phyloP scores from a whole-genome alignment of 2,888 invertebrate species.

The Patella pellucida region DNA sequence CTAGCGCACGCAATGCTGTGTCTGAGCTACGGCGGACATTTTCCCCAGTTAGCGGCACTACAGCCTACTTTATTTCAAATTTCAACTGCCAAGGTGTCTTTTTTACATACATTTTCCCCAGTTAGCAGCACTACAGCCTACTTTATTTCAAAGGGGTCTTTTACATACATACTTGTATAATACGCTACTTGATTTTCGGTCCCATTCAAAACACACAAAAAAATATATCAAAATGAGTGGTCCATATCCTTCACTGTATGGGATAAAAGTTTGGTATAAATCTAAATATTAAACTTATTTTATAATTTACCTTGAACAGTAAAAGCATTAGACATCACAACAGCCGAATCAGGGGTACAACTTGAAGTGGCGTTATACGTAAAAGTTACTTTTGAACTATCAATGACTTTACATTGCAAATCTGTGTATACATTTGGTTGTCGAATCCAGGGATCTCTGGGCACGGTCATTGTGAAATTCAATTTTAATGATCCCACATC shows the following conservation, averaged over 20 bases:
- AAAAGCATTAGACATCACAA: conserved; percentile 28
- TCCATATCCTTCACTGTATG: too few relatives aligned
- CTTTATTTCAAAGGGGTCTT: too few relatives aligned
- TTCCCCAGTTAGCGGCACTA: not conserved
- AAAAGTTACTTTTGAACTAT: not conserved
- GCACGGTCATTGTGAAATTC: conserved; percentile 41
- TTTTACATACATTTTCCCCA: too few relatives aligned
- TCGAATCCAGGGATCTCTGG: conserved; percentile 40
- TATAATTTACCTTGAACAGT: conserved; percentile 37
- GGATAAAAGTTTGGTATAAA: not conserved
- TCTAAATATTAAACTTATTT: too few relatives aligned
- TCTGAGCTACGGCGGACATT: not conserved
- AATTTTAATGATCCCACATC: conserved; percentile 38
- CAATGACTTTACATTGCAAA: conserved; percentile 25
- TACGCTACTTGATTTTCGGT: too few relatives aligned
- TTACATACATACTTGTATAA: too few relatives aligned
- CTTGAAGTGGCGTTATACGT: conserved; percentile 28
- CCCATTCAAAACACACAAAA: too few relatives aligned
- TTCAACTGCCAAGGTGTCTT: too few relatives aligned
- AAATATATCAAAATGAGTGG: too few relatives aligned
- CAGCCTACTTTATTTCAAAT: too few relatives aligned
- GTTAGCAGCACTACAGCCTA: too few relatives aligned
- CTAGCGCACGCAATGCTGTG: too few relatives aligned
- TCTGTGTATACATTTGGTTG: conserved; percentile 41
- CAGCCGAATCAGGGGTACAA: conserved; percentile 26